Evolutionary conservation across 2,113 vertebrate genomes (phyloP).

Genomic region (Catharus fuscescens): DNA sequence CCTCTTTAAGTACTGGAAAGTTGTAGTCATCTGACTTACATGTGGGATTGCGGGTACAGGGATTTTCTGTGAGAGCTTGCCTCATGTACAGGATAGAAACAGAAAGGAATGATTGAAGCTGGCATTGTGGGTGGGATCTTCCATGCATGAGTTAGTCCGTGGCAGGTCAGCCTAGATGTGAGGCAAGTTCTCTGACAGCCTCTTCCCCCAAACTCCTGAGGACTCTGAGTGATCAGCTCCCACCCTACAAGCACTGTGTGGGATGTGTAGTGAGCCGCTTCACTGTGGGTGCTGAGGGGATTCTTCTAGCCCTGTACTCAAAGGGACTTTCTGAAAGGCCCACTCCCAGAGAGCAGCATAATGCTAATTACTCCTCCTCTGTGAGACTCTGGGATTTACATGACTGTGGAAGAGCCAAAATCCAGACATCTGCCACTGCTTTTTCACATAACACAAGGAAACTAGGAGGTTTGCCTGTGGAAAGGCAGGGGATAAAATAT

Average conservation of each 20-base stretch:
- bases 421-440: not conserved
- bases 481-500: not conserved
- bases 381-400: not conserved
- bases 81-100: not conserved
- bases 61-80: not conserved
- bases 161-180: not conserved
- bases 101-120: not conserved
- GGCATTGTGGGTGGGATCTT: rapidly evolving
- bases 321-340: not conserved
- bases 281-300: not conserved
- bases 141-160: rapidly evolving
- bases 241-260: too few relatives aligned
- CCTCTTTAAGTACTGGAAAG: not conserved
- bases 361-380: not conserved
- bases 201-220: not conserved
- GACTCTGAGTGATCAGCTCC: rapidly evolving
- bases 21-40: rapidly evolving
- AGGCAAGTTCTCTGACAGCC: not conserved
- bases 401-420: not conserved
- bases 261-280: rapidly evolving
- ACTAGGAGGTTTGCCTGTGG: not conserved
- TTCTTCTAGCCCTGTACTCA: not conserved
- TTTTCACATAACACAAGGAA: not conserved
- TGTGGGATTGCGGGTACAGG: not conserved
- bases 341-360: not conserved